Percentiles rank a stretch among this genome's conserved stretches.
These are phyloP conservation scores for Epirrhoe alternata DNA, from an alignment of 2,888 invertebrate genomes.

Conservation along the genomic window DNA sequence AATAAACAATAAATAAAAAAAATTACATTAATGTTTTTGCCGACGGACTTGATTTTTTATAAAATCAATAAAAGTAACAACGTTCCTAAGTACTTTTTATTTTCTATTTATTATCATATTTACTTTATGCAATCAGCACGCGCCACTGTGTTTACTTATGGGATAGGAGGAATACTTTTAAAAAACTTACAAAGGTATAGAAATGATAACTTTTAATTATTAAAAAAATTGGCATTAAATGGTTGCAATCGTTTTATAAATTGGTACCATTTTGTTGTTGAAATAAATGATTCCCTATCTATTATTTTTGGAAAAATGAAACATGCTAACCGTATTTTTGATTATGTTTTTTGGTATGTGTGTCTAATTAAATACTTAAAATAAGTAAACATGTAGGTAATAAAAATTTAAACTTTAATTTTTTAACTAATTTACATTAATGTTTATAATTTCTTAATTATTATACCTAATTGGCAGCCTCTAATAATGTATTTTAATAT, in stretches of 20 bases:
- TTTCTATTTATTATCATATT: background rate
- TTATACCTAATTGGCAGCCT: conserved; percentile 16
- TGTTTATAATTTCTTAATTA: conserved; percentile 8
- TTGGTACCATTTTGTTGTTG: no score
- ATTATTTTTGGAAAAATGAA: no score
- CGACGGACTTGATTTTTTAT: background rate
- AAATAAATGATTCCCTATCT: no score
- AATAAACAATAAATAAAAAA: no score
- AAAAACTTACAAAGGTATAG: conserved; percentile 26
- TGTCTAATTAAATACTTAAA: no score
- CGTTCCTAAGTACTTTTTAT: background rate
- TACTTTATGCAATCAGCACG: conserved; percentile 76
- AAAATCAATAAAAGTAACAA: background rate
- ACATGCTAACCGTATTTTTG: no score
- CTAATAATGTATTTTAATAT: conserved; percentile 13
- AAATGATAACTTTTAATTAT: conserved; percentile 8
- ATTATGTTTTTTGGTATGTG: no score
- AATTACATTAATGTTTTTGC: background rate
- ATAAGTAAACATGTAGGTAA: no score
- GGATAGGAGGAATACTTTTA: conserved; percentile 29
- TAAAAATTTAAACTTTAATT: no score
- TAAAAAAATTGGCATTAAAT: no score
- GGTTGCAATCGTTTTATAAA: no score
- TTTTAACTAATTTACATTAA: no score
- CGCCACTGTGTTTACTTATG: conserved; percentile 57